Conservation (phyloP, 1,140 invertebrate species). For the Sarcophaga peregrina region DNA sequence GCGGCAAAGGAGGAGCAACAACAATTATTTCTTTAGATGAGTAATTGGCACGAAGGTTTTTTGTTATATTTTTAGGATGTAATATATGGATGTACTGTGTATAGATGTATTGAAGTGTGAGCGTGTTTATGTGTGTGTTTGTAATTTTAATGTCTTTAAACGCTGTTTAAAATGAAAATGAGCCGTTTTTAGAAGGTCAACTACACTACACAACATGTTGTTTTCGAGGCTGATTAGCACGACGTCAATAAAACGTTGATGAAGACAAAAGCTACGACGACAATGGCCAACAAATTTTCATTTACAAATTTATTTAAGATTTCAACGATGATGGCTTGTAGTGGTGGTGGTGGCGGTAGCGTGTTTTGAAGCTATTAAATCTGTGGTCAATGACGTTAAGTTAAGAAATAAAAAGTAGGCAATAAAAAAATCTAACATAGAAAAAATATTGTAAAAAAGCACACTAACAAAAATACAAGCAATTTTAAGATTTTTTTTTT, state of each 20-base stretch:
- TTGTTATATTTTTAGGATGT: too few relatives aligned
- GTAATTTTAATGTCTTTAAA: too few relatives aligned
- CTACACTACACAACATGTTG: neutral
- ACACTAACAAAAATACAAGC: neutral
- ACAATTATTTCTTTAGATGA: conserved; percentile 24
- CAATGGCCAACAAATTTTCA: neutral
- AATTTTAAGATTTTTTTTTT: too few relatives aligned
- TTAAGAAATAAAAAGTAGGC: neutral
- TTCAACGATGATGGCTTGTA: neutral
- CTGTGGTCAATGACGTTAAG: neutral
- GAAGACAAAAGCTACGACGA: neutral
- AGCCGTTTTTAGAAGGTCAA: neutral
- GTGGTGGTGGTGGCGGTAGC: neutral
- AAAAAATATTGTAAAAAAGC: neutral
- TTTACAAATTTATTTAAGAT: neutral
- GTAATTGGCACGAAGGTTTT: conserved; percentile 18
- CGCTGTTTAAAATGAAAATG: neutral
- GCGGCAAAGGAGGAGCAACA: neutral
- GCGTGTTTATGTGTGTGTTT: too few relatives aligned
- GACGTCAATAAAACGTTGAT: neutral
- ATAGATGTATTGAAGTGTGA: too few relatives aligned
- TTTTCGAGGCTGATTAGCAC: neutral
- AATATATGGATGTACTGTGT: too few relatives aligned
- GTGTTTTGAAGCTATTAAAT: neutral
- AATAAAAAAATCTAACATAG: neutral